phyloP scores from a whole-genome alignment of 1,140 invertebrate genomes.

The Lineus longissimus region DNA sequence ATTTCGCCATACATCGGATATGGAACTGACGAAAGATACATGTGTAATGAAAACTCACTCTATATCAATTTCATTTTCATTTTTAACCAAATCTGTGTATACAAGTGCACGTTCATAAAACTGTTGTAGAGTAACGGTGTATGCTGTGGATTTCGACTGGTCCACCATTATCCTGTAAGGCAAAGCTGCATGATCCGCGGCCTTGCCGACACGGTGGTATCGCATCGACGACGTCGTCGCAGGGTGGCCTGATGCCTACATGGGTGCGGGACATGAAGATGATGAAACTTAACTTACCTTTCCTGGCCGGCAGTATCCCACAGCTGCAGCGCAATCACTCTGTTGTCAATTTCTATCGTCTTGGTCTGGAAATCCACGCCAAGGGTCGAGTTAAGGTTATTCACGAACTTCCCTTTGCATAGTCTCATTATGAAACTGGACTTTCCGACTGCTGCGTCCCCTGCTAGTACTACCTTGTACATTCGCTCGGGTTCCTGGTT shows the following conservation, averaged over 20 bases:
- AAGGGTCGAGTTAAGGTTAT: constrained; percentile 62
- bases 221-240: too few relatives aligned
- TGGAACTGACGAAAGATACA: too few relatives aligned
- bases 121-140: neutral
- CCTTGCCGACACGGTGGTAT: too few relatives aligned
- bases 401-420: constrained; percentile 61
- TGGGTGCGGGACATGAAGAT: too few relatives aligned
- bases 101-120: neutral
- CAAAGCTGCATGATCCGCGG: too few relatives aligned
- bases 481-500: constrained; percentile 58
- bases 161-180: too few relatives aligned
- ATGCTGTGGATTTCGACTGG: neutral
- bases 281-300: too few relatives aligned
- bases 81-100: neutral
- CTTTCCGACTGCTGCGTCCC: constrained; percentile 68
- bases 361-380: constrained; percentile 68
- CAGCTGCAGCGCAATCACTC: constrained; percentile 62
- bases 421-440: constrained; percentile 65
- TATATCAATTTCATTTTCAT: neutral
- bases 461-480: constrained; percentile 65
- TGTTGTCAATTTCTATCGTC: constrained; percentile 61
- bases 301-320: constrained; percentile 64
- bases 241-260: too few relatives aligned
- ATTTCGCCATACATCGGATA: too few relatives aligned
- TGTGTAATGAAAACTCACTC: too few relatives aligned